These are phyloP conservation scores for Heliconius ethilla DNA, from an alignment of 2,888 invertebrate species.

Conservation along the genomic window DNA sequence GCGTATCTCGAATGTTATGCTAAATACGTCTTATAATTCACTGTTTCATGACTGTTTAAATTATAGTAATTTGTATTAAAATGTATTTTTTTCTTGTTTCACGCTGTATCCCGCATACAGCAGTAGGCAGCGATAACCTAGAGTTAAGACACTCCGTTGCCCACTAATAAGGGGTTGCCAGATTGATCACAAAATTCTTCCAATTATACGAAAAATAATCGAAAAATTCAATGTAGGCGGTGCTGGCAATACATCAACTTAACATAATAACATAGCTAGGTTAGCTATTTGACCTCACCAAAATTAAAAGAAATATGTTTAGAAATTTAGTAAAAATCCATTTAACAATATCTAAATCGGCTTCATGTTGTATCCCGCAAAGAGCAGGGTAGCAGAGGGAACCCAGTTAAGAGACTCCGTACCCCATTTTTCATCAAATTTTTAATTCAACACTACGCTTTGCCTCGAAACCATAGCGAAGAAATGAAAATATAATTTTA, in stretches of 20 bases:
- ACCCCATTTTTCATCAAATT: too few relatives aligned
- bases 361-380: too few relatives aligned
- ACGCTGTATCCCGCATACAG: too few relatives aligned
- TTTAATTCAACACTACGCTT: too few relatives aligned
- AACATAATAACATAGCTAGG: conserved; percentile 3
- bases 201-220: not conserved
- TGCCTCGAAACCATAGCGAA: too few relatives aligned
- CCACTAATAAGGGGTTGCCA: too few relatives aligned
- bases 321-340: conserved; percentile 26
- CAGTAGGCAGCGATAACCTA: too few relatives aligned
- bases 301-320: not conserved
- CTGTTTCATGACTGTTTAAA: not conserved
- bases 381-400: too few relatives aligned
- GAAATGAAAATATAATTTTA: too few relatives aligned
- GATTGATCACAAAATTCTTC: too few relatives aligned
- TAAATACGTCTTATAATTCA: conserved; percentile 19
- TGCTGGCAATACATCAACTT: not conserved
- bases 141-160: too few relatives aligned
- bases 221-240: not conserved
- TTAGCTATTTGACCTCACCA: conserved; percentile 6
- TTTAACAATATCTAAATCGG: conserved; percentile 18
- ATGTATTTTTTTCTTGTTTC: not conserved
- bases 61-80: not conserved
- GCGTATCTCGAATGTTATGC: conserved; percentile 21
- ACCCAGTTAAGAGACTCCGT: too few relatives aligned